These are phyloP conservation scores for Halcyon leucocephala DNA, from an alignment of 2,797 vertebrate species.

Conservation along the genomic window DNA sequence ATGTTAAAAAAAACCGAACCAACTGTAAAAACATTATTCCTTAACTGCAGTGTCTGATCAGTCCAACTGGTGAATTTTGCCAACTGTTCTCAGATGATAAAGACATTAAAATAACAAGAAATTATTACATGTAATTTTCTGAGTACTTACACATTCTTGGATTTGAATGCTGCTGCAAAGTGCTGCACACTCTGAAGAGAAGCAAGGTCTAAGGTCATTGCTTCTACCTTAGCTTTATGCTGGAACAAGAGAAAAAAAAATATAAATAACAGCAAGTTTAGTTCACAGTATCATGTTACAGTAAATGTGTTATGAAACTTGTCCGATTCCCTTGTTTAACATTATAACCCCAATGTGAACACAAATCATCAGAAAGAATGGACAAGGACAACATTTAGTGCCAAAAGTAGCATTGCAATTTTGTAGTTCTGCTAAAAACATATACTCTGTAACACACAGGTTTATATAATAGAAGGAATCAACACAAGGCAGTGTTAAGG, in stretches of 20 bases:
- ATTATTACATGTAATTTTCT: conserved; percentile 41
- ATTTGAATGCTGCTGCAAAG: conserved; percentile 92
- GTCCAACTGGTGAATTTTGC: neutral
- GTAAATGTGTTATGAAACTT: conserved; percentile 75
- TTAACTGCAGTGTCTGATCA: neutral
- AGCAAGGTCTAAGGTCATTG: conserved; percentile 92
- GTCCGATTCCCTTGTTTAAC: conserved; percentile 77
- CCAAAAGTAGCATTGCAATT: conserved; percentile 67
- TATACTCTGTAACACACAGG: neutral
- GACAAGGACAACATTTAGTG: conserved; percentile 53
- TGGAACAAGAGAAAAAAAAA: conserved; percentile 80
- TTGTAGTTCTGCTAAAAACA: conserved; percentile 51
- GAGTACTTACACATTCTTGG: conserved; percentile 93
- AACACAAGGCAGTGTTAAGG: neutral
- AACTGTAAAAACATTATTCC: neutral
- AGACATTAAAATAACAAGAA: conserved; percentile 65
- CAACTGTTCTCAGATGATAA: conserved; percentile 69
- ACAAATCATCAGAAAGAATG: conserved; percentile 74
- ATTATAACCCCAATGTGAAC: conserved; percentile 74
- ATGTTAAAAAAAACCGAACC: neutral
- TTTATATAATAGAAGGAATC: neutral
- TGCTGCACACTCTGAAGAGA: conserved; percentile 89
- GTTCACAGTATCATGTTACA: conserved; percentile 70
- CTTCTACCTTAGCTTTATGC: conserved; percentile 96
- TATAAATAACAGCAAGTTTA: conserved; percentile 78